These are phyloP conservation scores for Pontoporia blainvillei DNA, from an alignment of 2,113 vertebrate species.

Conservation along the genomic window DNA sequence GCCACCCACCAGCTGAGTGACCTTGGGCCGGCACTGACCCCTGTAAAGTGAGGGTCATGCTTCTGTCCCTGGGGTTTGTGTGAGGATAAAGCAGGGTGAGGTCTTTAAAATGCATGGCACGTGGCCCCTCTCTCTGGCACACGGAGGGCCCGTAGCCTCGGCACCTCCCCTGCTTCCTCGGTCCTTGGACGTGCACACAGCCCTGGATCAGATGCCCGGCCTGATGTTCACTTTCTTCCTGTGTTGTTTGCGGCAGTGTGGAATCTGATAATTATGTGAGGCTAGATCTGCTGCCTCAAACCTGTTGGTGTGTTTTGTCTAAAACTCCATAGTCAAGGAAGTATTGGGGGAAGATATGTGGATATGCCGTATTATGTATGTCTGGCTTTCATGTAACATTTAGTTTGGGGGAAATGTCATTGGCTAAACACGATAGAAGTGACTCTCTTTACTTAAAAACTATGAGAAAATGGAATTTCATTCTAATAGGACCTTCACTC, in stretches of 20 bases:
- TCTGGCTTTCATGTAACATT: neutral
- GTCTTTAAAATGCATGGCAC: fast-evolving
- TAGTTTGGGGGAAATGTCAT: neutral
- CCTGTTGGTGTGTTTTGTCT: neutral
- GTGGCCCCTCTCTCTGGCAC: fast-evolving
- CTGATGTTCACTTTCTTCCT: neutral
- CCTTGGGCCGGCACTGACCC: neutral
- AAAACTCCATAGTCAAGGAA: neutral
- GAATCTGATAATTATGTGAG: neutral
- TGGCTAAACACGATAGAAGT: neutral
- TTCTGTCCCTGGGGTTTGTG: neutral
- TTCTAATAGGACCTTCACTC: neutral
- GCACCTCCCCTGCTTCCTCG: neutral
- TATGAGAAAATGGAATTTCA: neutral
- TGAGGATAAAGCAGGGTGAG: neutral
- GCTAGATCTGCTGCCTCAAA: neutral
- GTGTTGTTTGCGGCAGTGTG: neutral
- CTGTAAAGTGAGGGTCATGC: neutral
- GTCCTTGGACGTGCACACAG: neutral
- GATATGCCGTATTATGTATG: fast-evolving
- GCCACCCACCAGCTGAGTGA: neutral
- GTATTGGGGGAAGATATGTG: fast-evolving
- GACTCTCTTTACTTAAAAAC: neutral
- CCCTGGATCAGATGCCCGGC: too few relatives aligned
- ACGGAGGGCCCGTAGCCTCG: fast-evolving